Percentiles rank a stretch among this genome's conserved stretches.
phyloP scores from a whole-genome alignment of 2,113 vertebrate species.

The Oryzias curvinotus region DNA sequence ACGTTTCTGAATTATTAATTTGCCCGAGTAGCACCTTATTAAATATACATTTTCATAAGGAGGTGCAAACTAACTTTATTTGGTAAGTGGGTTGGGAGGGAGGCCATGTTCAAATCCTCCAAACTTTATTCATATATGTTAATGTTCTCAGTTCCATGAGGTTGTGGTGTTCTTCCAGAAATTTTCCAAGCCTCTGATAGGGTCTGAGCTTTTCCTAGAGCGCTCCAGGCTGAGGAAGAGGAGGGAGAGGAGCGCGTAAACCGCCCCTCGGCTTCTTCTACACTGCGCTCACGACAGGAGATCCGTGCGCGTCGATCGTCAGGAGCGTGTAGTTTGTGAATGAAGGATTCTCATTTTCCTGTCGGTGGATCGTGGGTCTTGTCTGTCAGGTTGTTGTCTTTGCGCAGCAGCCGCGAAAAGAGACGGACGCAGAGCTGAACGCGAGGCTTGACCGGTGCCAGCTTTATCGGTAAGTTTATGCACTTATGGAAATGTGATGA shows the following conservation, averaged over 20 bases:
- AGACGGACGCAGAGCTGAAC: neutral
- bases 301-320: conserved; percentile 12
- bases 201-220: conserved; percentile 2
- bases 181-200: too few relatives aligned
- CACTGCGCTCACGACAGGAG: conserved; percentile 30
- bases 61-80: conserved; percentile 13
- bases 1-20: conserved; percentile 72
- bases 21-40: conserved; percentile 64
- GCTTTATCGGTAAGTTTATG: too few relatives aligned
- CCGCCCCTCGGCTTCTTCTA: conserved; percentile 4
- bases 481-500: too few relatives aligned
- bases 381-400: conserved; percentile 15
- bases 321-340: conserved; percentile 31
- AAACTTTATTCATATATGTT: neutral
- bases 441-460: too few relatives aligned
- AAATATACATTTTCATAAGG: conserved; percentile 68
- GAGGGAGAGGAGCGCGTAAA: conserved; percentile 26
- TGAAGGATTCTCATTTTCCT: conserved; percentile 46
- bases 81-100: too few relatives aligned
- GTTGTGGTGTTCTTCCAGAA: neutral
- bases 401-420: conserved; percentile 8
- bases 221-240: conserved; percentile 21
- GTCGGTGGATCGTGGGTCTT: conserved; percentile 19
- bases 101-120: neutral
- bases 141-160: neutral